Evolutionary conservation across 2,888 invertebrate genomes (phyloP).

Genomic region (Apocheima hispidaria): DNA sequence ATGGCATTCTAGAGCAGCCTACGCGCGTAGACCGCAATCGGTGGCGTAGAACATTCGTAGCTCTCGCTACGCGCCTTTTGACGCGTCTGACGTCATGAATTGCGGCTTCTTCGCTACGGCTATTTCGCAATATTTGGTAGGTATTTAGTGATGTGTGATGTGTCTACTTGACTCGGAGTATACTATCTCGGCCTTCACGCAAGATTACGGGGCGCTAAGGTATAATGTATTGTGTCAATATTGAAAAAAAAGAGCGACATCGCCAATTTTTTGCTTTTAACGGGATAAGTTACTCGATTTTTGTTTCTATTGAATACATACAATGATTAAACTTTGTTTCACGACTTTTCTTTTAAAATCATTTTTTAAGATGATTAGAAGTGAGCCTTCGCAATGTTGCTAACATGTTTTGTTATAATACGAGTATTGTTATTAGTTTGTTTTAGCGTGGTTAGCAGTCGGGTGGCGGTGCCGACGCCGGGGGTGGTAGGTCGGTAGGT

Average conservation of each 20-base stretch:
- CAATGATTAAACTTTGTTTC: too few relatives aligned
- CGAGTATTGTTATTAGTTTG: conserved; percentile 18
- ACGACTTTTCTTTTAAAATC: too few relatives aligned
- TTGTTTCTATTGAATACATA: too few relatives aligned
- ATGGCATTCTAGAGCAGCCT: conserved; percentile 38
- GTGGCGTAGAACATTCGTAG: conserved; percentile 56
- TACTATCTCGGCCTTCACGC: conserved; percentile 28
- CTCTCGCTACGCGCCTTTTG: conserved; percentile 53
- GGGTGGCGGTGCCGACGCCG: conserved; percentile 10
- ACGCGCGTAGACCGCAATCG: conserved; percentile 46
- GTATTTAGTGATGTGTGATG: conserved; percentile 12
- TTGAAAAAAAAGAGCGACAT: conserved; percentile 15
- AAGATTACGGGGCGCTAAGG: conserved; percentile 25
- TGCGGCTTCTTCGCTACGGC: conserved; percentile 50
- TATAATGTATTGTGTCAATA: conserved; percentile 14
- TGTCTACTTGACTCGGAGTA: conserved; percentile 23
- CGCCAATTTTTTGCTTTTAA: not conserved
- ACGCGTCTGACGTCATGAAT: conserved; percentile 54
- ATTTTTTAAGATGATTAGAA: not conserved
- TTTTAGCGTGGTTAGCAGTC: not conserved
- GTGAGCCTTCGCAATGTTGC: not conserved
- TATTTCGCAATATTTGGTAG: conserved; percentile 46
- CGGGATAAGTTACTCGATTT: conserved; percentile 2
- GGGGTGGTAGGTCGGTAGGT: conserved; percentile 28
- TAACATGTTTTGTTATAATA: conserved; percentile 8